Conservation (phyloP, 2,797 vertebrate genomes). For the Echeneis naucrates region DNA sequence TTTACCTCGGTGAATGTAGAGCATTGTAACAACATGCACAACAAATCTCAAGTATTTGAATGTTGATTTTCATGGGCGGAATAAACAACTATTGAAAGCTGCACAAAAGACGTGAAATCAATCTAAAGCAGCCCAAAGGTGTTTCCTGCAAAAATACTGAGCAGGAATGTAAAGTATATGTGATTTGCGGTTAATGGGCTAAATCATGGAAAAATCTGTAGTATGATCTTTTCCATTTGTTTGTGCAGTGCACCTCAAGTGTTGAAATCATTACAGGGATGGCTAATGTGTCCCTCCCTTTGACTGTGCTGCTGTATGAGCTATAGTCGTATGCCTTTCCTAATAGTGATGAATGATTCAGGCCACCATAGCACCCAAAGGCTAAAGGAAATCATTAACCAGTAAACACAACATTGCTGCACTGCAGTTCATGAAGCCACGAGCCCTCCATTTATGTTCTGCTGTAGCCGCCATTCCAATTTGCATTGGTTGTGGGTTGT, state of each 20-base stretch:
- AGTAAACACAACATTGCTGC: conserved; percentile 50
- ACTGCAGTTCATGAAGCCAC: conserved; percentile 37
- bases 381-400: conserved; percentile 72
- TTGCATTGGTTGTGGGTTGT: neutral
- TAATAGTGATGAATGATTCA: conserved; percentile 70
- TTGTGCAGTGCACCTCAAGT: conserved; percentile 18
- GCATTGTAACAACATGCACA: conserved; percentile 1
- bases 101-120: conserved; percentile 10
- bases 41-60: neutral
- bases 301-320: conserved; percentile 19
- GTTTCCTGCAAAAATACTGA: conserved; percentile 9
- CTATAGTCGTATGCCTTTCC: conserved; percentile 4
- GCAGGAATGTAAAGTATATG: conserved; percentile 33
- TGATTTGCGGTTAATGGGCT: conserved; percentile 42
- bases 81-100: conserved; percentile 2
- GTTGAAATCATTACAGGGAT: conserved; percentile 5
- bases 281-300: neutral
- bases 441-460: conserved; percentile 19
- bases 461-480: neutral
- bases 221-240: conserved; percentile 9
- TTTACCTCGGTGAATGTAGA: neutral
- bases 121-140: neutral
- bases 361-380: conserved; percentile 49
- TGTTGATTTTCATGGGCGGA: conserved; percentile 13
- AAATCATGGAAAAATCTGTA: conserved; percentile 12